These are phyloP conservation scores for Nebria ingens DNA, from an alignment of 1,140 invertebrate species.

Conservation along the genomic window DNA sequence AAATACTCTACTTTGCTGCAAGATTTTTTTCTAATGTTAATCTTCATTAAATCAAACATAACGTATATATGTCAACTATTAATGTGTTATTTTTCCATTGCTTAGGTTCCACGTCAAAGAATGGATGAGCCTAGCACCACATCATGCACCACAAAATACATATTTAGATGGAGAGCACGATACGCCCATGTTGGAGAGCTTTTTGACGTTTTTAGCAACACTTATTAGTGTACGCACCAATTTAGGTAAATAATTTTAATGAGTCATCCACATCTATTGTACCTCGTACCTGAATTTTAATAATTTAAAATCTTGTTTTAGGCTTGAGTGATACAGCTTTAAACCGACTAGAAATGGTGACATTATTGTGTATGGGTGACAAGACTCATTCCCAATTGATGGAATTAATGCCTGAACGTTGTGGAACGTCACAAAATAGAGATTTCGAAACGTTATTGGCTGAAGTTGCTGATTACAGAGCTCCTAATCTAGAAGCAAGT, in stretches of 20 bases:
- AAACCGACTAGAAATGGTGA: conserved; percentile 79
- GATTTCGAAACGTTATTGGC: conserved; percentile 81
- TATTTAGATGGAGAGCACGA: conserved; percentile 66
- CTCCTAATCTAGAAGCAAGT: conserved; percentile 65
- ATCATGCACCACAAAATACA: conserved; percentile 47
- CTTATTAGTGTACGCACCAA: conserved; percentile 86
- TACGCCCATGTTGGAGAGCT: conserved; percentile 83
- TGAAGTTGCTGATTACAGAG: conserved; percentile 66
- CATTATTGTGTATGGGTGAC: conserved; percentile 82
- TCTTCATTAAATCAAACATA: conserved; percentile 9
- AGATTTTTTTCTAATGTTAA: conserved; percentile 13
- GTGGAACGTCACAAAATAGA: conserved; percentile 77
- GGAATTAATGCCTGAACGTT: conserved; percentile 90
- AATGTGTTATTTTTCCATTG: no score
- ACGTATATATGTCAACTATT: conserved; percentile 1
- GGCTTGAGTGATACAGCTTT: conserved; percentile 42
- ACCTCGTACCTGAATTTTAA: no score
- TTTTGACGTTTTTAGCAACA: conserved; percentile 81
- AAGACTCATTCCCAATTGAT: conserved; percentile 92
- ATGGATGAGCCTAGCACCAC: conserved; percentile 70
- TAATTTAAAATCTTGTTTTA: no score
- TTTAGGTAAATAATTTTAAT: conserved; percentile 52
- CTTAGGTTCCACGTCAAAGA: conserved; percentile 75
- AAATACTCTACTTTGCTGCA: no score
- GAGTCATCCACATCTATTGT: no score